Evolutionary conservation across 2,113 vertebrate species (phyloP).

Genomic region (Pandion haliaetus): DNA sequence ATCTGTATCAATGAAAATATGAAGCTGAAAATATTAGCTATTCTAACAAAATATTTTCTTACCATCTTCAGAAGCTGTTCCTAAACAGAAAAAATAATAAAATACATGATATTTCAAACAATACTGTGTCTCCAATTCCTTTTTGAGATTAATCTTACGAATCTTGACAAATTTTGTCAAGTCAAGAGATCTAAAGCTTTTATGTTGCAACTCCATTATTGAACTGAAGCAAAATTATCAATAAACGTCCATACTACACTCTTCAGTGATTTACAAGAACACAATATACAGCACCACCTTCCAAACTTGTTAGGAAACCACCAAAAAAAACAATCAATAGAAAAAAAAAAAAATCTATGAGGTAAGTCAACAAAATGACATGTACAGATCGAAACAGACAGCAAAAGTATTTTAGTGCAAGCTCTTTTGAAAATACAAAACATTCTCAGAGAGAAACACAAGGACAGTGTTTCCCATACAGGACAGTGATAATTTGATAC

Average conservation of each 20-base stretch:
- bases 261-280: neutral
- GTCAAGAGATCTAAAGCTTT: neutral
- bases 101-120: conserved; percentile 75
- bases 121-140: neutral
- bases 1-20: conserved; percentile 48
- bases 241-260: neutral
- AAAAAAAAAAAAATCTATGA: neutral
- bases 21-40: conserved; percentile 45
- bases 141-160: neutral
- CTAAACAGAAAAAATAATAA: conserved; percentile 84
- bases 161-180: neutral
- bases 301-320: neutral
- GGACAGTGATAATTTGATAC: neutral
- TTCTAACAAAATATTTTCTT: conserved; percentile 76
- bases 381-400: neutral
- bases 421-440: neutral
- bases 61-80: conserved; percentile 89
- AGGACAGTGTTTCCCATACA: neutral
- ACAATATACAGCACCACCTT: neutral
- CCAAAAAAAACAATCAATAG: neutral
- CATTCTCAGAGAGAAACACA: neutral
- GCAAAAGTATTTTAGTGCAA: neutral
- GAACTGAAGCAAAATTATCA: neutral
- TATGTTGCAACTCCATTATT: neutral
- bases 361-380: neutral